Evolutionary conservation across 2,797 vertebrate genomes (phyloP), one percentile per base, ranked within the genome.

Genomic region (Periparus ater): DNA sequence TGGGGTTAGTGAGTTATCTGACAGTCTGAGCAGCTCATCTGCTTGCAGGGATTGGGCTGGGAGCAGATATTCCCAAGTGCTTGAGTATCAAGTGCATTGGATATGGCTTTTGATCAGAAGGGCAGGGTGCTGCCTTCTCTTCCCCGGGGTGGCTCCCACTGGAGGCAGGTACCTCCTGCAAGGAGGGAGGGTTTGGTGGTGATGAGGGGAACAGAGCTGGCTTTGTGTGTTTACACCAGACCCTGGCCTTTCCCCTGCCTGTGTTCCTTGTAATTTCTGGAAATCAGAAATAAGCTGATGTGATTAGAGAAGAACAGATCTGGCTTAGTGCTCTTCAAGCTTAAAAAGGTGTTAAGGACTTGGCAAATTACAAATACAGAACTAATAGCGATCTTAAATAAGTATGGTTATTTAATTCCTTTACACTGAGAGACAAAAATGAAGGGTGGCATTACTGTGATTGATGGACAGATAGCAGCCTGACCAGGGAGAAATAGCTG

Each of bases 251-350:
- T 97, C 74, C 89, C 53, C 91, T 94, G 86, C n/a, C 93, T 90
- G 88, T 96, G 96, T 84, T 97, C 91, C 97, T 97, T 98, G 97
- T 98, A 97, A 98, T 97, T 98, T 98, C 97, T 97, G 94, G 96
- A 97, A 97, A 98, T 98, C 97, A 97, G 97, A 97, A 98, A 97
- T 98, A 98, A 98, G 97, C 97, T 97, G 96, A 97, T 92, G 97
- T 97, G 97, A 98, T 98, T 98, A 98, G 95, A 97, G 96, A 63
- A 93, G 96, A 96, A 84, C 95, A 97, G 96, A 98, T 96, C 97
- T 97, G 96, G 96, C 97, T 98, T 98, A 98, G 94, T 97, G 97
- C 95, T 97, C 95, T 87, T 96, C 96, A 96, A 51, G 96, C 96
- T 97, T 97, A 96, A 89, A 96, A 95, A 96, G 94, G 93, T 96